Conservation (phyloP, 2,113 vertebrate species). For the Arenaria interpres region DNA sequence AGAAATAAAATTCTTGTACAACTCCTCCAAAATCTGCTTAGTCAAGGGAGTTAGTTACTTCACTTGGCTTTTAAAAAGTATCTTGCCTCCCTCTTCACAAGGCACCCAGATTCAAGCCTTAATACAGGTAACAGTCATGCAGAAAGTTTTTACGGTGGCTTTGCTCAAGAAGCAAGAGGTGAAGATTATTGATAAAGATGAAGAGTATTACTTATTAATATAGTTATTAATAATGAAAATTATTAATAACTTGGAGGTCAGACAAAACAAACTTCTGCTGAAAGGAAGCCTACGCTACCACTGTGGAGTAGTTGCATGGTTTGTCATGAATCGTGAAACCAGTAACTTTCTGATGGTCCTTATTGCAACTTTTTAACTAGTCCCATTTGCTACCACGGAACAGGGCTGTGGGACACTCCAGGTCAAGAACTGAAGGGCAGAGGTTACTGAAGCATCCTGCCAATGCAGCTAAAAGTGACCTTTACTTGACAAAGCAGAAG, state of each 20-base stretch:
- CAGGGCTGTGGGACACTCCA: background rate
- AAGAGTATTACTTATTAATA: background rate
- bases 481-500: slow-evolving; percentile 67
- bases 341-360: background rate
- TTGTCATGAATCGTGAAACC: background rate
- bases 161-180: background rate
- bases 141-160: background rate
- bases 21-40: background rate
- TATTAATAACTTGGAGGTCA: background rate
- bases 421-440: slow-evolving; percentile 56
- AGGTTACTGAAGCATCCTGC: slow-evolving; percentile 58
- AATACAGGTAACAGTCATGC: fast-evolving
- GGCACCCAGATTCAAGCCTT: background rate
- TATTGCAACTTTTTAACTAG: background rate
- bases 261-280: background rate
- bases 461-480: slow-evolving; percentile 51
- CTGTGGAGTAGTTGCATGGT: background rate
- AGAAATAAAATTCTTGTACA: background rate
- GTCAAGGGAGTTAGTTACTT: background rate
- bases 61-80: background rate
- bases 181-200: background rate
- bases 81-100: background rate
- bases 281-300: background rate
- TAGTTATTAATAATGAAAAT: background rate
- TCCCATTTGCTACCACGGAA: background rate